phyloP scores from a whole-genome alignment of 92 coral and sea anemone species.

The Epizoanthus rinbou region DNA sequence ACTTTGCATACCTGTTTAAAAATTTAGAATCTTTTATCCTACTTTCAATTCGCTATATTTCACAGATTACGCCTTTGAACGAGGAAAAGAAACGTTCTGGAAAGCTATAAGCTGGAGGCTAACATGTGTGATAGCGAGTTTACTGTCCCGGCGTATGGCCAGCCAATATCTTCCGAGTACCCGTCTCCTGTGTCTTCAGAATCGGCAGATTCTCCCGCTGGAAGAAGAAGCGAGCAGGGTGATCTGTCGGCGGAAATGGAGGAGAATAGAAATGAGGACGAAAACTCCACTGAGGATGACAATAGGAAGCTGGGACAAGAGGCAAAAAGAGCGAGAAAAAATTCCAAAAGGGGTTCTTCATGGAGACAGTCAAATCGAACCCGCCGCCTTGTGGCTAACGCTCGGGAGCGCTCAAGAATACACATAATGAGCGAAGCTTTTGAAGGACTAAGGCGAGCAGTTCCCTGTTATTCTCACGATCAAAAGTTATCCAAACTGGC shows the following conservation, averaged over 20 bases:
- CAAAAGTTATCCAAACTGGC: slow-evolving; percentile 96
- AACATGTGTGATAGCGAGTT: slow-evolving; percentile 59
- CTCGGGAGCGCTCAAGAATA: slow-evolving; percentile 91
- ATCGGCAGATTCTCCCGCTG: slow-evolving; percentile 14
- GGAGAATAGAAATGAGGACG: slow-evolving; percentile 28
- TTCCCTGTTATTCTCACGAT: slow-evolving; percentile 91
- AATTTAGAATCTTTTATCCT: neutral
- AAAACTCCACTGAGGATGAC: slow-evolving; percentile 14
- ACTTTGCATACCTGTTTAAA: neutral
- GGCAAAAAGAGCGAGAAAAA: slow-evolving; percentile 62
- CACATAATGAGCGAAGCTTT: slow-evolving; percentile 98
- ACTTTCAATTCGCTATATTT: neutral
- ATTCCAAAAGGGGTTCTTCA: slow-evolving; percentile 62
- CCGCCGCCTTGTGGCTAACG: slow-evolving; percentile 91
- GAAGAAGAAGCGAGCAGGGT: slow-evolving; percentile 29
- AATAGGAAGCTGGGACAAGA: slow-evolving; percentile 48
- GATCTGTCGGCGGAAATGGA: neutral
- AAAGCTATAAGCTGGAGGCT: neutral
- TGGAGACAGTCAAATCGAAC: slow-evolving; percentile 92
- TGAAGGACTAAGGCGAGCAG: slow-evolving; percentile 89
- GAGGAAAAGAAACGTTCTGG: slow-evolving; percentile 4
- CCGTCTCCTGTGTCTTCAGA: slow-evolving; percentile 18
- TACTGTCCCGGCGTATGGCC: slow-evolving; percentile 55
- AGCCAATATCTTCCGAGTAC: slow-evolving; percentile 43
- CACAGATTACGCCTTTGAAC: slow-evolving; percentile 38